phyloP scores from a whole-genome alignment of 2,888 invertebrate species.

The Liposcelis brunnea region DNA sequence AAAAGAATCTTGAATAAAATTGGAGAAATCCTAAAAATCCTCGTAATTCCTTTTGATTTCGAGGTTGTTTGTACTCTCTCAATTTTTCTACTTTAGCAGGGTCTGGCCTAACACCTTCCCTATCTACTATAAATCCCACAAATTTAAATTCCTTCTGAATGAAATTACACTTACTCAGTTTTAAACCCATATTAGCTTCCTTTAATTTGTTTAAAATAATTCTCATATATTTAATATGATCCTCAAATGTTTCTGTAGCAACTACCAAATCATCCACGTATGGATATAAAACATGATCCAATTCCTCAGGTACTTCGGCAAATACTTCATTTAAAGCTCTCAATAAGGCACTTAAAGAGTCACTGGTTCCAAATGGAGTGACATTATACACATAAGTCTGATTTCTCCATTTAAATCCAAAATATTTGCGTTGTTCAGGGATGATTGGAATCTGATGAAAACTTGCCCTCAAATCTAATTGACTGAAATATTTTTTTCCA shows the following conservation, averaged over 20 bases:
- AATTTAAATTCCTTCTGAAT: not conserved
- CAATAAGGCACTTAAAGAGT: not conserved
- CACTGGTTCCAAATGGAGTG: slow-evolving; percentile 1
- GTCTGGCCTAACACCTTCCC: not conserved
- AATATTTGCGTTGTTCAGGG: not conserved
- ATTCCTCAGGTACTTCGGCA: not conserved
- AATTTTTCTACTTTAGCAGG: not conserved
- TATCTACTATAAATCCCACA: slow-evolving; percentile 1
- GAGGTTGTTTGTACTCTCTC: not conserved
- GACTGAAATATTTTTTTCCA: no score
- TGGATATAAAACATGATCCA: not conserved
- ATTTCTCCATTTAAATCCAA: not conserved
- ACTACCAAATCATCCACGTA: slow-evolving; percentile 2
- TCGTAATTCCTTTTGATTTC: not conserved
- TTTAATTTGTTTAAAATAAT: not conserved
- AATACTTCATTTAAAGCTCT: not conserved
- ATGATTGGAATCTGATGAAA: not conserved
- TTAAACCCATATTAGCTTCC: slow-evolving; percentile 1
- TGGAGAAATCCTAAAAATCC: not conserved
- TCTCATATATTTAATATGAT: not conserved
- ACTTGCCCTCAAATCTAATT: no score
- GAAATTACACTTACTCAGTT: slow-evolving; percentile 4
- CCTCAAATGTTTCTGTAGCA: not conserved
- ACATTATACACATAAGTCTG: not conserved
- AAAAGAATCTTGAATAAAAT: not conserved